These are phyloP conservation scores for Excalfactoria chinensis DNA, from an alignment of 2,113 vertebrate genomes.

Conservation along the genomic window DNA sequence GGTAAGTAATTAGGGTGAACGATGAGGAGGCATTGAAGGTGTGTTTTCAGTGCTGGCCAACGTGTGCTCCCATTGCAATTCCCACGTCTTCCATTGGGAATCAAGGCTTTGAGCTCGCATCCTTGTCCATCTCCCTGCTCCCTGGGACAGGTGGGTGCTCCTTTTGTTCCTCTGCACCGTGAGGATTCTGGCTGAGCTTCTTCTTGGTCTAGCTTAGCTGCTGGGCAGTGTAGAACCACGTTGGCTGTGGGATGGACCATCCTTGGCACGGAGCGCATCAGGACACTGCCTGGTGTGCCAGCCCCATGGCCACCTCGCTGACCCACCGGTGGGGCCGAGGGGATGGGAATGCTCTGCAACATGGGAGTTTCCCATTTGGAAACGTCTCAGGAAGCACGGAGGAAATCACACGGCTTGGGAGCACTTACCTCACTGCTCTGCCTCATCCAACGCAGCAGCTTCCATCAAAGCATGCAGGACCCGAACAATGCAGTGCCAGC, in stretches of 20 bases:
- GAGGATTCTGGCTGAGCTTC: background rate
- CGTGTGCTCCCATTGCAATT: background rate
- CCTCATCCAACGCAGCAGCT: background rate
- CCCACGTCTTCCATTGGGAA: background rate
- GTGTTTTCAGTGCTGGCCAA: background rate
- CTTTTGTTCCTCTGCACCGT: background rate
- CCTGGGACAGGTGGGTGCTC: background rate
- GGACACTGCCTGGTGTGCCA: background rate
- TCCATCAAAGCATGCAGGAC: background rate
- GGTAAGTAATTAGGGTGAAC: background rate
- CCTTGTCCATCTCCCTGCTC: background rate
- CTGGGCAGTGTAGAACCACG: background rate
- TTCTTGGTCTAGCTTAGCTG: accelerated
- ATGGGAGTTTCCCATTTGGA: constrained; percentile 68
- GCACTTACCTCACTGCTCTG: background rate
- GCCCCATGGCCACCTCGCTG: accelerated
- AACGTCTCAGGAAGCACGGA: constrained; percentile 38
- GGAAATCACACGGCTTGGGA: constrained; percentile 49
- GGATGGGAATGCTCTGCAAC: constrained; percentile 37
- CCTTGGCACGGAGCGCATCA: background rate
- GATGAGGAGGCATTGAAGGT: background rate
- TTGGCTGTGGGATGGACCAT: accelerated
- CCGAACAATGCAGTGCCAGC: constrained; percentile 40
- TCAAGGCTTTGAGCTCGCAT: background rate
- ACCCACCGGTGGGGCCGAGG: background rate